A percentile compares a stretch with the other conserved stretches of the same genome.
phyloP scores from a whole-genome alignment of 2,113 vertebrate genomes.

The Seriola aureovittata region DNA sequence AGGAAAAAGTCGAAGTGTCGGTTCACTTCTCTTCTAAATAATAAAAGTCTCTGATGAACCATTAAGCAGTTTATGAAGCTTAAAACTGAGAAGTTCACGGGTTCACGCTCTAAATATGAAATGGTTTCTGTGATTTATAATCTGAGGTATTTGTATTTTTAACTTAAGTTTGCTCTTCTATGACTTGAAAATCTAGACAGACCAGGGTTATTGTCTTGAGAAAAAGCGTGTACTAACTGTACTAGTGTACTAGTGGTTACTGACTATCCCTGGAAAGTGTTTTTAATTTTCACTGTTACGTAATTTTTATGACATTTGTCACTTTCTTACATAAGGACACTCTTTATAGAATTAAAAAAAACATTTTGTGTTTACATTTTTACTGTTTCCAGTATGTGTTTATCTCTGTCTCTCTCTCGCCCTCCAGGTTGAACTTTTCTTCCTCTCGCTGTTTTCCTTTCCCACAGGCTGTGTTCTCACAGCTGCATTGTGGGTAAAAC shows the following conservation, averaged over 20 bases:
- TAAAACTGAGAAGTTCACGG: background rate
- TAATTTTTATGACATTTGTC: background rate
- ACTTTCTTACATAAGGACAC: background rate
- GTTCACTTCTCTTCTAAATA: conserved; percentile 17
- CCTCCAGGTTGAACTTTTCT: conserved; percentile 52
- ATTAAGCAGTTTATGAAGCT: background rate
- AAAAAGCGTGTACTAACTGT: no score
- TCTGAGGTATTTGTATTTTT: no score
- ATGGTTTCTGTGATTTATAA: no score
- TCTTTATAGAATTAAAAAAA: background rate
- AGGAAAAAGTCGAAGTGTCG: background rate
- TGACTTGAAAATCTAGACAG: background rate
- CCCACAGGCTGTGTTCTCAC: conserved; percentile 67
- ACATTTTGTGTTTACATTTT: background rate
- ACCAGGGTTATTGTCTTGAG: background rate
- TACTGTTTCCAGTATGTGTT: conserved; percentile 6
- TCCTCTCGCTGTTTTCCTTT: conserved; percentile 65
- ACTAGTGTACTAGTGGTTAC: no score
- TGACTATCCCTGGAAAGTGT: no score
- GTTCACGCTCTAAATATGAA: background rate
- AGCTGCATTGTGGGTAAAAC: conserved; percentile 73
- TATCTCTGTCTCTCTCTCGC: background rate
- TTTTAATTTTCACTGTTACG: background rate
- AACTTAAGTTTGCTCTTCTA: background rate
- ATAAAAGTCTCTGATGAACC: background rate